These are phyloP conservation scores for Eubucco bourcierii DNA, from an alignment of 2,113 vertebrate species.

Conservation along the genomic window DNA sequence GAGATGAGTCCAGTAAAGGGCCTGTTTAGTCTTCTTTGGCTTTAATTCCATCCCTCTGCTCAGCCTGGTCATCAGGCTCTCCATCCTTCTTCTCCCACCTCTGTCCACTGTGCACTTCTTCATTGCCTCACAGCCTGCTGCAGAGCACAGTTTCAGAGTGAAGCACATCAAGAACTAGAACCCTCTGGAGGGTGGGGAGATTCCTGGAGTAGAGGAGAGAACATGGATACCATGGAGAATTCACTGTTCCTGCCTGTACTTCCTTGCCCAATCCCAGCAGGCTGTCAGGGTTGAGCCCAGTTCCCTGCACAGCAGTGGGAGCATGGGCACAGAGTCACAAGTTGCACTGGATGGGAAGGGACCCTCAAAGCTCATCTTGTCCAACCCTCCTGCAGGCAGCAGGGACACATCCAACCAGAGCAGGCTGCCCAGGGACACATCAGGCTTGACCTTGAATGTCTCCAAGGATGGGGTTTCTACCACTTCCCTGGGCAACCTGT, in stretches of 20 bases:
- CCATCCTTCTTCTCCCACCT: not conserved
- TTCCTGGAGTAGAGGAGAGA: not conserved
- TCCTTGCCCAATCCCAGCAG: not conserved
- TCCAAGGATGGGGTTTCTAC: too few species aligned
- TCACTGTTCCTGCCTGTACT: not conserved
- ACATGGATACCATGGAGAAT: not conserved
- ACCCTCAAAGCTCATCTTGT: too few species aligned
- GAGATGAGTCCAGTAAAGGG: not conserved
- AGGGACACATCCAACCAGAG: too few species aligned
- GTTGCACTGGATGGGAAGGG: too few species aligned
- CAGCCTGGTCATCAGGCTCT: not conserved
- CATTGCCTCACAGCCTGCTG: not conserved
- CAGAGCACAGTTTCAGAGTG: not conserved
- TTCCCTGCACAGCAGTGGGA: not conserved
- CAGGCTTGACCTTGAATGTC: too few species aligned
- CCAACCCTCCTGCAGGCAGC: too few species aligned
- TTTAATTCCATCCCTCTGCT: slow-evolving; percentile 2
- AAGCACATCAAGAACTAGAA: not conserved
- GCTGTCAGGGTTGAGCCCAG: not conserved
- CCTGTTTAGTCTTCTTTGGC: not conserved
- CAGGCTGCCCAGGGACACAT: too few species aligned
- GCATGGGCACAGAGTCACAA: not conserved
- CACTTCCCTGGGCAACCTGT: too few species aligned
- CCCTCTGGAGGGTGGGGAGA: not conserved
- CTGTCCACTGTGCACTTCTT: not conserved